A percentile compares a stretch with the other conserved stretches of the same genome.
Evolutionary conservation across 1,140 invertebrate genomes (phyloP).

Genomic region (Calycopis cecrops): DNA sequence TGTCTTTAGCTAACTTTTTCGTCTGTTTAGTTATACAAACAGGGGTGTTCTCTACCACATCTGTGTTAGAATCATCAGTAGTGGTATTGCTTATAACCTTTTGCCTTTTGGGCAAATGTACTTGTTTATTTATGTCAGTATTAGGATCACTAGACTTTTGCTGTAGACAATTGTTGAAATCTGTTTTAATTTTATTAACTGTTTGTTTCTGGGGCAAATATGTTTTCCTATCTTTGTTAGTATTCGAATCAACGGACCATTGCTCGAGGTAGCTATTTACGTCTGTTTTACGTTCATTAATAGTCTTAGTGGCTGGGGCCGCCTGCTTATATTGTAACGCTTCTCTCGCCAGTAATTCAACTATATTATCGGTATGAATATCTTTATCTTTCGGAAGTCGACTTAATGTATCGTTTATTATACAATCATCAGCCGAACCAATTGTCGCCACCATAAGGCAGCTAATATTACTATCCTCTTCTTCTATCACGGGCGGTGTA

Average conservation of each 20-base stretch:
- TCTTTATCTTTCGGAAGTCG: slow-evolving; percentile 31
- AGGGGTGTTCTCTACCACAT: slow-evolving; percentile 37
- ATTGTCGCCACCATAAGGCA: slow-evolving; percentile 43
- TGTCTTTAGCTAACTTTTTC: slow-evolving; percentile 20
- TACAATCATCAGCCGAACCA: slow-evolving; percentile 40
- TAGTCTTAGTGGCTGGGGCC: neutral
- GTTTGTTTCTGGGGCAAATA: slow-evolving; percentile 4
- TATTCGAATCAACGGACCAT: neutral
- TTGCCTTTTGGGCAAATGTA: neutral
- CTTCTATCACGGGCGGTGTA: slow-evolving; percentile 19
- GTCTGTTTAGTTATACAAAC: neutral
- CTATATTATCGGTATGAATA: slow-evolving; percentile 40
- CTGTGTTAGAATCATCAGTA: slow-evolving; percentile 43
- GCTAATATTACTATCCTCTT: slow-evolving; percentile 35
- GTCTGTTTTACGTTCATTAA: slow-evolving; percentile 7
- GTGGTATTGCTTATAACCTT: slow-evolving; percentile 22
- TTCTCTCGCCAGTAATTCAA: slow-evolving; percentile 43
- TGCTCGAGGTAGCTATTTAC: too few species aligned
- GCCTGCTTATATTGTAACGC: slow-evolving; percentile 35
- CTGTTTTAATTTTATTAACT: neutral
- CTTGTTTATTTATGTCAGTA: neutral
- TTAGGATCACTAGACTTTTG: neutral
- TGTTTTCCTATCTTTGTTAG: slow-evolving; percentile 9
- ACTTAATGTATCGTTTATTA: slow-evolving; percentile 46
- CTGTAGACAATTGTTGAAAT: too few species aligned